A percentile compares a stretch with the other conserved stretches of the same genome.
These are phyloP conservation scores for Drosophila nigrodunni DNA, from an alignment of 1,140 invertebrate genomes.

Conservation along the genomic window DNA sequence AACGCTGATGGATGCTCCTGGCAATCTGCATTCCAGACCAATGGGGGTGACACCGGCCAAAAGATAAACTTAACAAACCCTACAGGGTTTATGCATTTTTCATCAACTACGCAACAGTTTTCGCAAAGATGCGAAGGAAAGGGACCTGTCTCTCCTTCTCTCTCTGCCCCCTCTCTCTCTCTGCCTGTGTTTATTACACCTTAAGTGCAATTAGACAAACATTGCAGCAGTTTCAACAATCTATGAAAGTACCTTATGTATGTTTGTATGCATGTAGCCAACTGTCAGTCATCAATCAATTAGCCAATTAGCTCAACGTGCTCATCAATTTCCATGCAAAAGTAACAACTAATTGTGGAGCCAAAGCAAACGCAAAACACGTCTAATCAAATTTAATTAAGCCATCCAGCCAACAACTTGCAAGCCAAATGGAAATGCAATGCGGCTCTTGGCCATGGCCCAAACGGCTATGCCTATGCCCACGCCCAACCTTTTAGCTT, in stretches of 20 bases:
- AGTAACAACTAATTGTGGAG: slow-evolving; percentile 78
- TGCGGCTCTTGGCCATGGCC: slow-evolving; percentile 6
- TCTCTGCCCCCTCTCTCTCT: too few species aligned
- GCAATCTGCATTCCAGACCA: slow-evolving; percentile 56
- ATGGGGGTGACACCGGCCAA: slow-evolving; percentile 20
- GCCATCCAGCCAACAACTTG: slow-evolving; percentile 65
- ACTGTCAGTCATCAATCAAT: slow-evolving; percentile 70
- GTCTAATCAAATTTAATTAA: slow-evolving; percentile 84
- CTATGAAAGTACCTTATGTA: background rate
- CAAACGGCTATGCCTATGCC: slow-evolving; percentile 31
- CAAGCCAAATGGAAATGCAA: slow-evolving; percentile 36
- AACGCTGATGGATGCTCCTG: slow-evolving; percentile 30
- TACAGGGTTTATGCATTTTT: slow-evolving; percentile 55
- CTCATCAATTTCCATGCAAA: slow-evolving; percentile 69
- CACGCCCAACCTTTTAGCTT: slow-evolving; percentile 36
- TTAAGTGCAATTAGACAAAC: slow-evolving; percentile 64
- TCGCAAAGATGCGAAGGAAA: background rate
- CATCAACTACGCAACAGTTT: slow-evolving; percentile 49
- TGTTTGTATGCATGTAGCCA: background rate
- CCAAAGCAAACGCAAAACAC: slow-evolving; percentile 68
- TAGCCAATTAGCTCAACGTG: slow-evolving; percentile 75
- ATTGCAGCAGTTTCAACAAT: slow-evolving; percentile 13
- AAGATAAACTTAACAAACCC: slow-evolving; percentile 21
- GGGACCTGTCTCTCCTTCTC: too few species aligned
- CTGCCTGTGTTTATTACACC: background rate